These are phyloP conservation scores for Spodoptera litura DNA, from an alignment of 1,140 invertebrate species.

Conservation along the genomic window DNA sequence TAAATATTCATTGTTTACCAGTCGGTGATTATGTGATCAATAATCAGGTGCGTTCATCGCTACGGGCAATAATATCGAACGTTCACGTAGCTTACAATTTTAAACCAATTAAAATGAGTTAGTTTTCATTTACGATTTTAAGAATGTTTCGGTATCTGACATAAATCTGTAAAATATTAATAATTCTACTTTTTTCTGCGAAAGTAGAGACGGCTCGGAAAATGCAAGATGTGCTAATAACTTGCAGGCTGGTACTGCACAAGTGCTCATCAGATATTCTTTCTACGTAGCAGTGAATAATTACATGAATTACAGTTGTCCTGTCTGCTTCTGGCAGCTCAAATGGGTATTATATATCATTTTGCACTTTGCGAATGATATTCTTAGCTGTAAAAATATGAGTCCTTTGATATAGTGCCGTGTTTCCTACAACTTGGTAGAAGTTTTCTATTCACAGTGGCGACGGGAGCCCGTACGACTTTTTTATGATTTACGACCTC, in stretches of 20 bases:
- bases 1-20: too few relatives aligned
- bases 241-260: conserved; percentile 16
- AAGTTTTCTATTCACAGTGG: conserved; percentile 23
- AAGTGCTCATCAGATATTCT: conserved; percentile 19
- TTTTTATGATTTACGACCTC: conserved; percentile 24
- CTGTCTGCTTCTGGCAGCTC: not conserved
- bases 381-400: conserved; percentile 1
- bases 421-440: conserved; percentile 5
- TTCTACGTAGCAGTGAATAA: conserved; percentile 15
- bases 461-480: conserved; percentile 14
- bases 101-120: too few relatives aligned
- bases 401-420: conserved; percentile 14
- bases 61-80: too few relatives aligned
- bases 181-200: too few relatives aligned
- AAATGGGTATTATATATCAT: conserved; percentile 4
- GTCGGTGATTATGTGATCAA: too few relatives aligned
- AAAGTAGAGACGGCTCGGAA: too few relatives aligned
- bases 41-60: too few relatives aligned
- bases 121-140: too few relatives aligned
- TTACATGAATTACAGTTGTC: conserved; percentile 1
- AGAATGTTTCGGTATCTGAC: too few relatives aligned
- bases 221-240: not conserved
- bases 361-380: conserved; percentile 18
- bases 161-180: too few relatives aligned
- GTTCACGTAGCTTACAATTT: too few relatives aligned